Base-by-base conservation (phyloP, 2,797 vertebrate species). In the Loris lydekkerianus region DNA sequence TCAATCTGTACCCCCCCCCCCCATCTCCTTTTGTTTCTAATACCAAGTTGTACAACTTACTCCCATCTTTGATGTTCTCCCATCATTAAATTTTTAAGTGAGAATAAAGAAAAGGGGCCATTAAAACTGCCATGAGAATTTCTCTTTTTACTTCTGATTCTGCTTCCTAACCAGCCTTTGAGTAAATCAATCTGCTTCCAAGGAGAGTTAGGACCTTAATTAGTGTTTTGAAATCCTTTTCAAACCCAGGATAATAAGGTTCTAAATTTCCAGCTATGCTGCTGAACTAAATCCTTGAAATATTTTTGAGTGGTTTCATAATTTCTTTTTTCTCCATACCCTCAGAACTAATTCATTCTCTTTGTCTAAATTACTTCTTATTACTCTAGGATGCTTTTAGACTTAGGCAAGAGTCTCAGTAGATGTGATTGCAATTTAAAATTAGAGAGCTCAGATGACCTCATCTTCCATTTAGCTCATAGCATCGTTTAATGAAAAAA, bases 211-310 rank as follows among this genome's bases (percentile, higher is more conserved):
- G 17, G 23, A 17, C 7, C 23, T 46, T 85, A 77, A 90, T 76
- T 67, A 94, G 77, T 67, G 40, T 85, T 93, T 85, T 67, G 61
- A 85, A 93, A 87, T 90, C 20, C 13, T 86, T 56, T 75, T 96
- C 34, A 49, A 83, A 94, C 80, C 56, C 27, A 76, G 65, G 46
- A 75, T 25, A 69, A 43, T 76, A 89, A 72, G 29, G 9, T 31
- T 76, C 70, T 91, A 70, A 91, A 76, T 86, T 91, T 89, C 37
- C 10, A 72, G 20, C n/a, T 56, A 70, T 87, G 53, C 61, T 56
- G 85, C 58, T 27, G 25, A 84, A 93, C 29, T 89, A 93, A 94
- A 61, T 89, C 37, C n/a, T 90, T 65, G 67, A 91, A 86, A 65
- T 89, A 21, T 34, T 93, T 83, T 70, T 37, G n/a, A 89, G 46